phyloP scores from a whole-genome alignment of 2,797 vertebrate genomes.

The Trichosurus vulpecula region DNA sequence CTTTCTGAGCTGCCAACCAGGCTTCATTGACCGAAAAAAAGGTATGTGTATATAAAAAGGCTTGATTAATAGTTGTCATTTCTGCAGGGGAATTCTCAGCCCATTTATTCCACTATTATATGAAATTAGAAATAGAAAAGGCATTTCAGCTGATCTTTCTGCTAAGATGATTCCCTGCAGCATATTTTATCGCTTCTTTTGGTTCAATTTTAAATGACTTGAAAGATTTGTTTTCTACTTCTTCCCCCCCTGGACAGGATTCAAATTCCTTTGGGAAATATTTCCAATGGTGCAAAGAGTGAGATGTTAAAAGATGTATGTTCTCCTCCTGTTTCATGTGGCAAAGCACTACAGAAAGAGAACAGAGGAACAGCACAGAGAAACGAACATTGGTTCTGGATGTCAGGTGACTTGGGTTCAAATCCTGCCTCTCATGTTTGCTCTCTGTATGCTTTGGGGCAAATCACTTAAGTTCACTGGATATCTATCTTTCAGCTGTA shows the following conservation, averaged over 20 bases:
- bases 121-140: slow-evolving; percentile 36
- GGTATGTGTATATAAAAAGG: background rate
- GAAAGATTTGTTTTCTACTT: background rate
- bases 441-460: background rate
- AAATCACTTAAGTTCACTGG: background rate
- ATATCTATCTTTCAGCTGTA: background rate
- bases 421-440: background rate
- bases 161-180: slow-evolving; percentile 4
- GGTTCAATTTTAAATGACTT: slow-evolving; percentile 34
- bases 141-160: slow-evolving; percentile 33
- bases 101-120: slow-evolving; percentile 8
- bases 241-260: slow-evolving; percentile 18
- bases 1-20: background rate
- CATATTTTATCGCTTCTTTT: slow-evolving; percentile 8
- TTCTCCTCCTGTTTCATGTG: background rate
- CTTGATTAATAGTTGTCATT: slow-evolving; percentile 28
- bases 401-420: background rate
- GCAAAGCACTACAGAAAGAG: background rate
- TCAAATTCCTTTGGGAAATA: background rate
- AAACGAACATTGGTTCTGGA: background rate
- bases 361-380: background rate
- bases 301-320: background rate
- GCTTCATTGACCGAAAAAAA: slow-evolving; percentile 5
- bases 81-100: slow-evolving; percentile 7
- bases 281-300: background rate